Evolutionary conservation across 2,797 vertebrate species (phyloP), one percentile per base, ranked within the genome.

Genomic region (Melanotaenia trifasciata): DNA sequence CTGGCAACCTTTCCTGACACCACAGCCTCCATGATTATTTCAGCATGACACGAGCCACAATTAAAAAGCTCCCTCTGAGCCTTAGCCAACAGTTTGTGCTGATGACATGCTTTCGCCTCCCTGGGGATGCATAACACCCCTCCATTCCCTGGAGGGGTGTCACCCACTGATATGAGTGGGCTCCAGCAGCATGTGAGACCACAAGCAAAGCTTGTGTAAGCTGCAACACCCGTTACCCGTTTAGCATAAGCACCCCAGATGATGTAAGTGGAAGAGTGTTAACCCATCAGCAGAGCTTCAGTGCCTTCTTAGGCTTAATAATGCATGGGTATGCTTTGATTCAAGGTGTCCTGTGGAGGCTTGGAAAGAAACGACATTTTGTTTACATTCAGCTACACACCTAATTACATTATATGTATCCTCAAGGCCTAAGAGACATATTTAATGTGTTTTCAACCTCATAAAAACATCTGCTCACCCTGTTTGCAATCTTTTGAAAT

Each of bases 121-220:
- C 87, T 8, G 45, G 73, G 84, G 87, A 87, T 50, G 66, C 84
- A 76, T 79, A 69, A 76, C 76, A 30, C 28, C 28, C 28, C 28
- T 30, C 28, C 28, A 87, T 66, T 73, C 53, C 87, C 84, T 66
- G 59, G 50, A 85, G 89, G 86, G 84, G 80, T 68, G 72, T 84
- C 89, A 85, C 84, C 85, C 89, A 86, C 91, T 85, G 85, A 85
- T 77, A 70, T 66, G 86, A 90, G 83, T 86, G 84, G 86, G 89
- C 67, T 86, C 66, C 64, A 58, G 72, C 79, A 78, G 64, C 63
- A 79, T 82, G 74, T 32, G 76, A 80, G 75, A 61, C 72, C 68
- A 50, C 60, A 76, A 66, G 83, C 72, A 38, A 58, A 78, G 54
- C 64, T 81, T 86, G 85, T 61, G 74, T 67, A 84, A 89, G 58